Percentiles rank a stretch among this genome's conserved stretches.
Conservation (phyloP, 2,113 vertebrate species). For the Nothocercus nigrocapillus region DNA sequence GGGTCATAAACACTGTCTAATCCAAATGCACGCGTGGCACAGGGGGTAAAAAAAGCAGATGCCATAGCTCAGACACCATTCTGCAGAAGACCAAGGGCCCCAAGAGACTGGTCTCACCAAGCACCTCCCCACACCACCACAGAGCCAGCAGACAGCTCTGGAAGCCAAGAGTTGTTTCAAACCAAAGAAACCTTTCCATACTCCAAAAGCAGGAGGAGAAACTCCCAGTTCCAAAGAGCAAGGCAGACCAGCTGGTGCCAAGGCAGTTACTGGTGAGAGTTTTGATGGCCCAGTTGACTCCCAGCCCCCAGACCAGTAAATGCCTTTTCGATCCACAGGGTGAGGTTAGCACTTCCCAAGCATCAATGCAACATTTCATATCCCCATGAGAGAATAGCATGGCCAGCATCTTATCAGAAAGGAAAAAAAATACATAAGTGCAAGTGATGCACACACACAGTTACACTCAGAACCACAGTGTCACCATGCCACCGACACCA, state of each 20-base stretch:
- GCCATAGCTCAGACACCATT: neutral
- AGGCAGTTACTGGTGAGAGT: conserved; percentile 39
- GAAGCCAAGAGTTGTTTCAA: neutral
- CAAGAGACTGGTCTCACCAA: neutral
- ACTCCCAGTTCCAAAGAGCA: neutral
- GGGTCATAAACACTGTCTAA: neutral
- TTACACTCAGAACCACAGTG: neutral
- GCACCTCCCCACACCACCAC: neutral
- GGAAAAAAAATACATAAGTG: neutral
- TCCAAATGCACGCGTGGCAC: neutral
- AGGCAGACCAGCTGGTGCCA: conserved; percentile 1
- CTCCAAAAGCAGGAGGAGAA: neutral
- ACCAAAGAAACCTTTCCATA: neutral
- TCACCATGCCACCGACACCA: neutral
- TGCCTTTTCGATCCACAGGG: conserved; percentile 1
- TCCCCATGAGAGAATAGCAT: neutral
- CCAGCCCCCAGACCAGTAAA: conserved; percentile 2
- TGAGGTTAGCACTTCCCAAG: neutral
- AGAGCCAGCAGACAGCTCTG: neutral
- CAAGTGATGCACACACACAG: conserved; percentile 10
- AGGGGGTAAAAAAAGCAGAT: neutral
- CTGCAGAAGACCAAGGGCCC: neutral
- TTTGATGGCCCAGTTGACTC: neutral
- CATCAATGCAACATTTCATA: neutral
- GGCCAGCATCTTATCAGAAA: neutral